Evolutionary conservation across 2,888 invertebrate genomes (phyloP).

Genomic region (Toxonevra muliebris): DNA sequence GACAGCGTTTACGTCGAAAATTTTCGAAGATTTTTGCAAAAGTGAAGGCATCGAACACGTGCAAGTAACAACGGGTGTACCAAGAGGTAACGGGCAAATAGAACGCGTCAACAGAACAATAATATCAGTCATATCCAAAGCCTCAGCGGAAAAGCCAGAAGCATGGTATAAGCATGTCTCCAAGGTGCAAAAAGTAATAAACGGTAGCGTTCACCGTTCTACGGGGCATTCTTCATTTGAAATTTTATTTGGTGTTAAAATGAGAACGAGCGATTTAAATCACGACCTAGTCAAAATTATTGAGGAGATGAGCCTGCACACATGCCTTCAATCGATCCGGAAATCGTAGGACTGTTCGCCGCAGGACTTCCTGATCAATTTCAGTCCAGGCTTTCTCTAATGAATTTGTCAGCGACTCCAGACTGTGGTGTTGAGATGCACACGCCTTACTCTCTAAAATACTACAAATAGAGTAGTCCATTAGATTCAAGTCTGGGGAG

Average conservation of each 20-base stretch:
- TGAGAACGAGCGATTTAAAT: slow-evolving; percentile 20
- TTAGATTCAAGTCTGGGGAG: too few species aligned
- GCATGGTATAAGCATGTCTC: slow-evolving; percentile 36
- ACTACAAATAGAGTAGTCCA: too few species aligned
- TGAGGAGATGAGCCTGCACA: too few species aligned
- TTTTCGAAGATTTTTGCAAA: too few species aligned
- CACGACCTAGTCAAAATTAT: slow-evolving; percentile 16
- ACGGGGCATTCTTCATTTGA: slow-evolving; percentile 28
- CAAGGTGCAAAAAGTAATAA: slow-evolving; percentile 38
- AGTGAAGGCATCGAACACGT: slow-evolving; percentile 29
- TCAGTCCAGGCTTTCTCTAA: too few species aligned
- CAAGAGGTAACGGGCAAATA: slow-evolving; percentile 30
- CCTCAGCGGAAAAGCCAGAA: slow-evolving; percentile 13
- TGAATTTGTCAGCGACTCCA: too few species aligned
- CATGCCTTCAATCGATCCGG: too few species aligned
- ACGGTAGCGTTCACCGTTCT: slow-evolving; percentile 15
- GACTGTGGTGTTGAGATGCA: too few species aligned
- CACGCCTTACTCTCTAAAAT: too few species aligned
- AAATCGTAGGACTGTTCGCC: too few species aligned
- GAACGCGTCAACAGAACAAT: slow-evolving; percentile 21
- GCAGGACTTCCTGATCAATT: too few species aligned
- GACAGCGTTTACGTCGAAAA: slow-evolving; percentile 6
- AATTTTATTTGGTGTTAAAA: slow-evolving; percentile 30
- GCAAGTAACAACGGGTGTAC: slow-evolving; percentile 27
- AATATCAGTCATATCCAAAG: slow-evolving; percentile 19